Percentiles rank a stretch among this genome's conserved stretches.
phyloP scores from a whole-genome alignment of 2,113 vertebrate species.

The Podocnemis expansa region DNA sequence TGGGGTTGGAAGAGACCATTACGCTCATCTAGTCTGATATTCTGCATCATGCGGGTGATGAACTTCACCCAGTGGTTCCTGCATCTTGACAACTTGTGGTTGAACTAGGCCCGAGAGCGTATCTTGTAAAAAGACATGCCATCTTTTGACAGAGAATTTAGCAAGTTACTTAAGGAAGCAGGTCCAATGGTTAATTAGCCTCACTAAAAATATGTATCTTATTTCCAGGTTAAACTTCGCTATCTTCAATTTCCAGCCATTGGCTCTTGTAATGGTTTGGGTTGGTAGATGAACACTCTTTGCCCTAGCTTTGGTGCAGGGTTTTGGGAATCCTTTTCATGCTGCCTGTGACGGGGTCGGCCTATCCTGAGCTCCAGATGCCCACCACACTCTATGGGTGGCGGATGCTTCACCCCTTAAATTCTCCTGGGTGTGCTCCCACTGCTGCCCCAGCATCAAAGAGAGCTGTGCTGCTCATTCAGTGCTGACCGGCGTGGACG shows the following conservation, averaged over 20 bases:
- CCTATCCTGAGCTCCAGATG: too few species aligned
- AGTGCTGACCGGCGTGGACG: too few species aligned
- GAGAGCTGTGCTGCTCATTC: too few species aligned
- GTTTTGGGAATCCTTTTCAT: rapidly evolving
- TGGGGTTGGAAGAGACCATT: neutral
- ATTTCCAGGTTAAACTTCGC: neutral
- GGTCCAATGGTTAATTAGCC: neutral
- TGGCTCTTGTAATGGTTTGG: neutral
- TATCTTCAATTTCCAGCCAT: neutral
- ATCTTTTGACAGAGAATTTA: neutral
- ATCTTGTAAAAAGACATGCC: neutral
- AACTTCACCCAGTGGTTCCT: neutral
- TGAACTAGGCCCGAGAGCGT: neutral
- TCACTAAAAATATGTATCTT: neutral
- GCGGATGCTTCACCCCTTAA: too few species aligned
- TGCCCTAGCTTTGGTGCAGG: neutral
- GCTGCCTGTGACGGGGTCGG: too few species aligned
- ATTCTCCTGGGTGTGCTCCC: too few species aligned
- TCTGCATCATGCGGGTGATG: rapidly evolving
- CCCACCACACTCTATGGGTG: too few species aligned
- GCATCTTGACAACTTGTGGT: too few species aligned
- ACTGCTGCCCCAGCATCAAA: too few species aligned
- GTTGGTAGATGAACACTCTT: neutral
- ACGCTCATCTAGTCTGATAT: neutral
- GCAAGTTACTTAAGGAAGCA: rapidly evolving